Evolutionary conservation across 2,888 invertebrate genomes (phyloP), one percentile per base, ranked within the genome.

Genomic region (Melipona bicolor): DNA sequence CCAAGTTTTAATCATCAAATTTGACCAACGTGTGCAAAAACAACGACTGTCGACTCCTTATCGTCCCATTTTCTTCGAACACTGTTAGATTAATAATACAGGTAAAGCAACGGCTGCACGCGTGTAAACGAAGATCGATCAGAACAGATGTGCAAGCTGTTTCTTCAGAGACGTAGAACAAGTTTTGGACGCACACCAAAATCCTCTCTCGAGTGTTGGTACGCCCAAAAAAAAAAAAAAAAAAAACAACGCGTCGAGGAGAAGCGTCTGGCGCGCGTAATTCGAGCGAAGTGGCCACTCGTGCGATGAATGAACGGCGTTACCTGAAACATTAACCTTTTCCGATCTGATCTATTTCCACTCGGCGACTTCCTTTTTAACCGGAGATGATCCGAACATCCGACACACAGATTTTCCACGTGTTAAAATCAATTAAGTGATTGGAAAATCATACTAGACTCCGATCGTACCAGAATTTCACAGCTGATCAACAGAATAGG

Each of bases 121-220:
- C 79, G 43, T 32, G 49, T 61, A 74, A 65, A 24, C 74, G 80
- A 49, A 79, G 86, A 86, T 86, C 87, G 86, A 87, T 86, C 84
- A 71, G 80, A 77, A 81, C 87, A 86, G 87, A 87, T 86, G 87
- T n/a, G 87, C 81, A 15, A 64, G 67, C 77, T 59, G 56, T 21
- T 73, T 77, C 77, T 49, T 75, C 56, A 74, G 67, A 79, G 73
- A 82, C 87, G 86, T 86, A 81, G 83, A 87, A 87, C 87, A 76
- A 81, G 72, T 85, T 83, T 87, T 87, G 87, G 87, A 85, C 32
- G 62, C 52, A 17, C 73, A 85, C 83, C 87, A 85, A 87, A 81
- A 79, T 68, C 54, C 24, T n/a, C 74, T 65, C 79, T 78, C 67
- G 69, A 68, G 70, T 78, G 77, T 76, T 76, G 78, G 50, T 62